Conservation (phyloP, 2,888 invertebrate species). For the Temnothorax unifasciatus region DNA sequence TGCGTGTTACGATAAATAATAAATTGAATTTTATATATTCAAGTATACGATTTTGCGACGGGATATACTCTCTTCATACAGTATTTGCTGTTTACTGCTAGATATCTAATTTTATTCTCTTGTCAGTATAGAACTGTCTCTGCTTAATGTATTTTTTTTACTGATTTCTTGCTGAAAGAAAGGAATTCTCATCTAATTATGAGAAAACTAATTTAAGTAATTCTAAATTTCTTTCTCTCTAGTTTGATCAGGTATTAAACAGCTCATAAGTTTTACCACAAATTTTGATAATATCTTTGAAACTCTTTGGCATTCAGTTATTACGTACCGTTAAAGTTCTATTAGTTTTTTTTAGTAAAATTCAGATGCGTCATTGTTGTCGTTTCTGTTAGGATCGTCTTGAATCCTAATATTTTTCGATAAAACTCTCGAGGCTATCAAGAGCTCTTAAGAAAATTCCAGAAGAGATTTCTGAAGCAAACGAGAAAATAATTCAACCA, state of each 20-base stretch:
- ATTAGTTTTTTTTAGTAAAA: neutral
- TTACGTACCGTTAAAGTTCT: neutral
- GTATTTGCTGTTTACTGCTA: neutral
- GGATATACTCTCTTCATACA: neutral
- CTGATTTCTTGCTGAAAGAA: neutral
- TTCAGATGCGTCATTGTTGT: neutral
- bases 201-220: neutral
- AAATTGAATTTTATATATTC: neutral
- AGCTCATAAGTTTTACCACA: neutral
- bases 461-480: neutral
- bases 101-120: constrained; percentile 23
- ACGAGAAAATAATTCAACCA: neutral
- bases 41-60: neutral
- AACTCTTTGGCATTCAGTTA: neutral
- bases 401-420: neutral
- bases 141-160: neutral
- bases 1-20: neutral
- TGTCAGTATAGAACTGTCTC: neutral
- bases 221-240: neutral
- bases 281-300: neutral
- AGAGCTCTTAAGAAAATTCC: neutral
- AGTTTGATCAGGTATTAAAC: neutral
- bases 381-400: neutral
- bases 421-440: neutral
- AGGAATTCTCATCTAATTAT: neutral